A percentile compares a stretch with the other conserved stretches of the same genome.
These are phyloP conservation scores for Micronycteris hirsuta DNA, from an alignment of 2,113 vertebrate genomes.

Conservation along the genomic window DNA sequence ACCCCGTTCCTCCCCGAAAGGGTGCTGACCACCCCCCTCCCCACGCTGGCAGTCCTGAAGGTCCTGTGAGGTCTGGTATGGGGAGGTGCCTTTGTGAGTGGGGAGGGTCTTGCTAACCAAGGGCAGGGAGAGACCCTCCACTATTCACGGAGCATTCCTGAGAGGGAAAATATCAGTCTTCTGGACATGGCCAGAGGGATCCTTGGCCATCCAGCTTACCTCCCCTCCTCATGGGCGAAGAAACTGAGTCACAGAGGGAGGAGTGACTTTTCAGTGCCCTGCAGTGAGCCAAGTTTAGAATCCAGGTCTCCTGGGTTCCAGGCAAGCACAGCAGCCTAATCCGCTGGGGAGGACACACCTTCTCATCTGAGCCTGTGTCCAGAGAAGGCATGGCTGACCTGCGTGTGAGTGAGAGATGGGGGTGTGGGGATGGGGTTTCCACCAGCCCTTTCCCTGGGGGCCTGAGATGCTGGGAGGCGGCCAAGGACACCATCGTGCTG, in stretches of 20 bases:
- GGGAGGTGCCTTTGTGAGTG: background rate
- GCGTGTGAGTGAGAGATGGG: background rate
- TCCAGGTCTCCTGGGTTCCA: background rate
- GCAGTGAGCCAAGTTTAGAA: background rate
- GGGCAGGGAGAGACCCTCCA: background rate
- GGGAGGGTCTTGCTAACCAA: background rate
- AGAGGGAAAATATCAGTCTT: background rate
- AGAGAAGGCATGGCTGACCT: background rate
- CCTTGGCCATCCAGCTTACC: background rate
- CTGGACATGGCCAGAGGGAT: background rate
- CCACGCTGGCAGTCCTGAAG: background rate
- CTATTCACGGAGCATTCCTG: background rate
- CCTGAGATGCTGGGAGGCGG: background rate
- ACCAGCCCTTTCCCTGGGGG: background rate
- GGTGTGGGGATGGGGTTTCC: background rate
- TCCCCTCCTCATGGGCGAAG: background rate
- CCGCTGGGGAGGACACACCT: background rate
- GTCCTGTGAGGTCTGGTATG: background rate
- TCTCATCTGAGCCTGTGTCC: background rate
- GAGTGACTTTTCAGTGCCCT: background rate
- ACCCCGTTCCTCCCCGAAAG: background rate
- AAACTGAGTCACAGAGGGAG: background rate
- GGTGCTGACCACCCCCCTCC: background rate
- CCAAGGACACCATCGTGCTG: background rate
- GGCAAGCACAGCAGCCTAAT: background rate